Conservation (phyloP, 2,797 vertebrate species). For the Odontamblyopus lacepedii region DNA sequence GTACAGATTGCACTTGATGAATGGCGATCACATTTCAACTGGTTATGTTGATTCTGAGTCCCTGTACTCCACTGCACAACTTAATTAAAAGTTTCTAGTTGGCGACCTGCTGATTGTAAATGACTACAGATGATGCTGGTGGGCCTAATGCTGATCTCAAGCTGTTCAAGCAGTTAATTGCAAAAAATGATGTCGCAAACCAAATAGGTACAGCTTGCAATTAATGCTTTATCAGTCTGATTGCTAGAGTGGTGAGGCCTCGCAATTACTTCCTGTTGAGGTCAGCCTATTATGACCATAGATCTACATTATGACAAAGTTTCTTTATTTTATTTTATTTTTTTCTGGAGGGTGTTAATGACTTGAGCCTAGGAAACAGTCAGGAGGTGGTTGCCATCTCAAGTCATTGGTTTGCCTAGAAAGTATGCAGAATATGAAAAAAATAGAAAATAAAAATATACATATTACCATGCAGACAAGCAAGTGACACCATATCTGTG, state of each 20-base stretch:
- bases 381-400: no score
- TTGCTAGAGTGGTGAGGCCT: conserved; percentile 2
- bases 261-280: conserved; percentile 29
- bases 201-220: conserved; percentile 79
- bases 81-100: conserved; percentile 80
- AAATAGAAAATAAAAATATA: no score
- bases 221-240: conserved; percentile 61
- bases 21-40: conserved; percentile 15
- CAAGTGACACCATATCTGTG: no score
- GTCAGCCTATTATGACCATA: conserved; percentile 47
- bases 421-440: no score
- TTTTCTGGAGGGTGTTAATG: no score
- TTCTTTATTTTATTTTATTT: no score
- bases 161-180: conserved; percentile 79
- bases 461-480: no score
- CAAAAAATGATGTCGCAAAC: conserved; percentile 65
- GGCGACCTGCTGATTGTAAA: conserved; percentile 76
- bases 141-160: conserved; percentile 77
- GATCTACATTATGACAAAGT: no score
- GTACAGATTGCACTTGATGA: conserved; percentile 28
- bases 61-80: conserved; percentile 31
- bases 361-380: no score
- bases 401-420: no score
- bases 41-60: conserved; percentile 27
- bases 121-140: conserved; percentile 69